phyloP scores from a whole-genome alignment of 2,113 vertebrate species.

The Henicopernis longicauda region DNA sequence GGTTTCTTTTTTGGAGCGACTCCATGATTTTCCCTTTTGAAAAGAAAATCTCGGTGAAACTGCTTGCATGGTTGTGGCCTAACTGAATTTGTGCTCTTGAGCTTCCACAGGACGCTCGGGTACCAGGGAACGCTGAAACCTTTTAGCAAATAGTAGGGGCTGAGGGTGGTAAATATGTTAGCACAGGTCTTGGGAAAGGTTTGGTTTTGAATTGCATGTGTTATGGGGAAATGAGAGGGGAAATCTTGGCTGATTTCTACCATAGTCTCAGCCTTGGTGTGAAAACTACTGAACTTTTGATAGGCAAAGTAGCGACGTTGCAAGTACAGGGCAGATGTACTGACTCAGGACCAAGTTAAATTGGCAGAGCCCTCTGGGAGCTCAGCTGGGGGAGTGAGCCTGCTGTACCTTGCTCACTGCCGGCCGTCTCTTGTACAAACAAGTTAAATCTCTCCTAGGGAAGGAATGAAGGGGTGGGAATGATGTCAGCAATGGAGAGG shows the following conservation, averaged over 20 bases:
- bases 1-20: slow-evolving; percentile 8
- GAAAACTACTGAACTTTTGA: neutral
- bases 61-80: neutral
- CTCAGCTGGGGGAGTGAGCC: neutral
- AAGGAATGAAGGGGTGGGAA: neutral
- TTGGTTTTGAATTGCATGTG: neutral
- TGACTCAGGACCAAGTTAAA: neutral
- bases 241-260: neutral
- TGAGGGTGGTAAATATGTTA: neutral
- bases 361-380: neutral
- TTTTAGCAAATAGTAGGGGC: neutral
- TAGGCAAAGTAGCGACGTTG: neutral
- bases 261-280: neutral
- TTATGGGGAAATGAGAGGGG: neutral
- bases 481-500: neutral
- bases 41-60: neutral
- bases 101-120: neutral
- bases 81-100: neutral
- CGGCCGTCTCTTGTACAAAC: neutral
- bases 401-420: neutral
- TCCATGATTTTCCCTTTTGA: neutral
- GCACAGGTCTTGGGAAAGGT: neutral
- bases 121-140: neutral
- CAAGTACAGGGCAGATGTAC: neutral
- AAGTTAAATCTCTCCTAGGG: neutral